Evolutionary conservation across 2,888 invertebrate species (phyloP).

Genomic region (Gymnoscelis rufifasciata): DNA sequence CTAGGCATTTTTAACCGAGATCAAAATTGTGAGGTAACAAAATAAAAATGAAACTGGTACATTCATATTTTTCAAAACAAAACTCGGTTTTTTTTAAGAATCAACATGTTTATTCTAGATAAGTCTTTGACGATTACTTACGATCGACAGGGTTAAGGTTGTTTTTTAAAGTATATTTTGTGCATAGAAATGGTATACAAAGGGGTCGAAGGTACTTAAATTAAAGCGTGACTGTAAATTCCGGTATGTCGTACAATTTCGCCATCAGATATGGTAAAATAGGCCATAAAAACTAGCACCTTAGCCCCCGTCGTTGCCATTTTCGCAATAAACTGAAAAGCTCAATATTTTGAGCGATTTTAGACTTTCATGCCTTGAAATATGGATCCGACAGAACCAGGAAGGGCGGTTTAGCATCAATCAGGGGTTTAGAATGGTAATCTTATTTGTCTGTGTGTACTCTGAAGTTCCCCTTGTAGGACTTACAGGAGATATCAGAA

Average conservation of each 20-base stretch:
- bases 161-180: no score
- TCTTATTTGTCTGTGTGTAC: constrained; percentile 54
- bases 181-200: no score
- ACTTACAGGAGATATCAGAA: neutral
- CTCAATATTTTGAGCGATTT: constrained; percentile 24
- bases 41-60: no score
- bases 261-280: constrained; percentile 16
- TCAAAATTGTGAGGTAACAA: no score
- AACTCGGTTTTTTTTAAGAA: no score
- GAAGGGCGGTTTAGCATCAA: constrained; percentile 56
- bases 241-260: constrained; percentile 10
- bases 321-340: constrained; percentile 16
- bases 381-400: constrained; percentile 44
- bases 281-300: constrained; percentile 28
- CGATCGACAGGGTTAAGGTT: no score
- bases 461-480: constrained; percentile 17
- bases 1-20: no score
- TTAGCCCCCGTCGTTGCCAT: constrained; percentile 11
- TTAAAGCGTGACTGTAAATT: constrained; percentile 4
- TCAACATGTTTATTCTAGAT: no score
- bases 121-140: no score
- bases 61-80: no score
- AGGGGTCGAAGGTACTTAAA: neutral
- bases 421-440: constrained; percentile 64
- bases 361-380: constrained; percentile 31